These are phyloP conservation scores for Sinocyclocheilus grahami DNA, from an alignment of 2,113 vertebrate genomes.

Conservation along the genomic window DNA sequence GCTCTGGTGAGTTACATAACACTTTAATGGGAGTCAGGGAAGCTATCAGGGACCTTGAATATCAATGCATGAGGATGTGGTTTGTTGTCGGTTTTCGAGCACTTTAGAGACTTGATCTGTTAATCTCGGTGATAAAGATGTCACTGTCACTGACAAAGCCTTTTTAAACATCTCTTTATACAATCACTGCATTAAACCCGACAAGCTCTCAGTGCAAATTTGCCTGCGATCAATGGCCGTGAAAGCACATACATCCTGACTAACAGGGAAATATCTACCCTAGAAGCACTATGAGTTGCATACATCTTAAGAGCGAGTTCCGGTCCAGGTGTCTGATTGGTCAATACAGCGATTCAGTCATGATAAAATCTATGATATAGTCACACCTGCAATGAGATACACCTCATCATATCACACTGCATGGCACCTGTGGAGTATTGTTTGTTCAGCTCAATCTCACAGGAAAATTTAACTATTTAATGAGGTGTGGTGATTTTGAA, in stretches of 20 bases:
- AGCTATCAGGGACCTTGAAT: neutral
- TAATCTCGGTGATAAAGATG: conserved; percentile 22
- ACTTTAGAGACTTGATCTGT: conserved; percentile 15
- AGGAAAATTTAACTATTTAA: too few species aligned
- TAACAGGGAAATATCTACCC: neutral
- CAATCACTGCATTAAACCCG: conserved; percentile 24
- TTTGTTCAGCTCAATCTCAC: neutral
- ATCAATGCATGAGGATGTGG: neutral
- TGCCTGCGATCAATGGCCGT: conserved; percentile 1
- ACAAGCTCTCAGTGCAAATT: conserved; percentile 15
- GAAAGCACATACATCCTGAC: conserved; percentile 1
- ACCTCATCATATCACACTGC: neutral
- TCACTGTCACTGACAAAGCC: conserved; percentile 30
- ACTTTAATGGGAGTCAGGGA: neutral
- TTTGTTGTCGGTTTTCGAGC: conserved; percentile 7
- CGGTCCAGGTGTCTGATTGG: neutral
- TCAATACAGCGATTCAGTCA: neutral
- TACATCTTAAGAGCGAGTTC: neutral
- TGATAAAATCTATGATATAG: neutral
- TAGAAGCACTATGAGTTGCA: neutral
- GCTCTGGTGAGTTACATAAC: neutral
- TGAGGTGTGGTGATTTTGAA: too few species aligned
- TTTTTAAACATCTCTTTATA: conserved; percentile 29
- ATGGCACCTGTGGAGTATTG: neutral
- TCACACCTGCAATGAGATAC: neutral